Conservation (phyloP, 1,140 invertebrate species). For the Zaprionus camerounensis region DNA sequence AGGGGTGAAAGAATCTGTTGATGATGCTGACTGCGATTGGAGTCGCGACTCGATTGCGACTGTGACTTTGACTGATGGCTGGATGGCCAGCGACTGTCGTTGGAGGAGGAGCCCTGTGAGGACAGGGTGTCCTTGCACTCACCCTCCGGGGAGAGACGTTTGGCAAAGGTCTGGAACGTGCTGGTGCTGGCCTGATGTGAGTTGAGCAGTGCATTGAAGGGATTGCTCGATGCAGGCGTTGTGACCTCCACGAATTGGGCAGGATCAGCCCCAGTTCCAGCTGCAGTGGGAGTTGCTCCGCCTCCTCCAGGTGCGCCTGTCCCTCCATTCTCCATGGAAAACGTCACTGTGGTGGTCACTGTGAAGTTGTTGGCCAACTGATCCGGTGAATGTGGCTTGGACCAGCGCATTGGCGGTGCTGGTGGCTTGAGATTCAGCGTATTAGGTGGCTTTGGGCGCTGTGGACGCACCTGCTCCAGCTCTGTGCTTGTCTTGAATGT, state of each 20-base stretch:
- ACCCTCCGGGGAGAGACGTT: conserved; percentile 85
- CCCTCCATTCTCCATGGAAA: conserved; percentile 86
- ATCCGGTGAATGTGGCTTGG: conserved; percentile 86
- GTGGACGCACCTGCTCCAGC: conserved; percentile 85
- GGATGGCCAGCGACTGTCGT: conserved; percentile 81
- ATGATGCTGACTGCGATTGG: conserved; percentile 61
- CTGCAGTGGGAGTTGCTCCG: background rate
- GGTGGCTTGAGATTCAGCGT: conserved; percentile 90
- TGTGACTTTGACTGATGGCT: conserved; percentile 43
- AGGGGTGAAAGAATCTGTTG: conserved; percentile 64
- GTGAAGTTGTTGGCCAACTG: conserved; percentile 87
- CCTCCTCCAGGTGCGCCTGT: background rate
- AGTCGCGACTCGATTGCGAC: conserved; percentile 57
- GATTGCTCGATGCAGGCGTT: conserved; percentile 71
- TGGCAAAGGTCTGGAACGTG: conserved; percentile 84
- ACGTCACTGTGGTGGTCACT: conserved; percentile 92
- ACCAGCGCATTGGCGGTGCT: conserved; percentile 88
- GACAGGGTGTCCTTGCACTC: conserved; percentile 85
- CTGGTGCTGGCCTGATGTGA: conserved; percentile 64
- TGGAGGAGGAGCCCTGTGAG: conserved; percentile 85
- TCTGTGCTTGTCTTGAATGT: conserved; percentile 67
- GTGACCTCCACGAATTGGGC: conserved; percentile 84
- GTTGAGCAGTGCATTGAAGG: conserved; percentile 73
- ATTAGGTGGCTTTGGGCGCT: conserved; percentile 92
- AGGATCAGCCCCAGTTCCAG: conserved; percentile 43